phyloP scores from a whole-genome alignment of 2,113 vertebrate genomes.

The Sakesphorus luctuosus region DNA sequence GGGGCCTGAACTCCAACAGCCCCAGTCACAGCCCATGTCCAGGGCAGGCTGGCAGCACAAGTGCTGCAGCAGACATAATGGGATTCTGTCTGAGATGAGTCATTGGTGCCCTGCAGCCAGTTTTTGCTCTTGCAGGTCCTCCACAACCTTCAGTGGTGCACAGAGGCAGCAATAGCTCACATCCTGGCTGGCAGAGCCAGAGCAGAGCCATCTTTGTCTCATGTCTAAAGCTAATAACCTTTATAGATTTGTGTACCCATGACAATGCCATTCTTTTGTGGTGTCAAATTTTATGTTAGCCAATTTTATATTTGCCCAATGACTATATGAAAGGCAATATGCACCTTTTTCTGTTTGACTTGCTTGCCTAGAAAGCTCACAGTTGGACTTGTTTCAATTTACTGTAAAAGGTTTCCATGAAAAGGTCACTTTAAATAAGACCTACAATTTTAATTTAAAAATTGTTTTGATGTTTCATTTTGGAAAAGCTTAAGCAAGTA shows the following conservation, averaged over 20 bases:
- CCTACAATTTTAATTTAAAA: background rate
- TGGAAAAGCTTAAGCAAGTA: background rate
- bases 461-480: background rate
- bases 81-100: background rate
- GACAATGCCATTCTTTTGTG: background rate
- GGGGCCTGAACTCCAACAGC: background rate
- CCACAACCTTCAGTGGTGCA: background rate
- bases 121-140: background rate
- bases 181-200: background rate
- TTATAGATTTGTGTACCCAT: background rate
- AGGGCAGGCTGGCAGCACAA: background rate
- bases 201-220: background rate
- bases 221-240: background rate
- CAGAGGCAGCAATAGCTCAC: background rate
- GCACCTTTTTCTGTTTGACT: background rate
- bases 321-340: background rate
- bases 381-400: background rate
- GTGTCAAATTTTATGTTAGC: background rate
- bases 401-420: background rate
- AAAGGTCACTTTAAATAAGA: background rate
- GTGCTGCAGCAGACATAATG: background rate
- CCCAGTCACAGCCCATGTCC: background rate
- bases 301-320: background rate
- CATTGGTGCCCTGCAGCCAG: fast-evolving
- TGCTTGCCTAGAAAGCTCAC: background rate